Base-by-base conservation (phyloP, 1,140 invertebrate genomes). In the Drosophila nigrodunni region DNA sequence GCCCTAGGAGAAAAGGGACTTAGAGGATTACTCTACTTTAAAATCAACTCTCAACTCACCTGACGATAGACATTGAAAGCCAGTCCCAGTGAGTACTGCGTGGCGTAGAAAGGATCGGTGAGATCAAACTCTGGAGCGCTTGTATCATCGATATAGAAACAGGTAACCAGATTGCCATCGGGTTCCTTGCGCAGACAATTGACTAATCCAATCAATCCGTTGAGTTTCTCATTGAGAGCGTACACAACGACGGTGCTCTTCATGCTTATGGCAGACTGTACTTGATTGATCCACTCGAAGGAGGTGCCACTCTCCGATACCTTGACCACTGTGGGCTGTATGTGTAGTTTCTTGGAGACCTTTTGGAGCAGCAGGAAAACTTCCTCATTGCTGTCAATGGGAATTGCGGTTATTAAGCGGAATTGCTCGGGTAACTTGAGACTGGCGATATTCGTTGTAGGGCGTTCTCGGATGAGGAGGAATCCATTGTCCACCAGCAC, bases 191-290 rank as follows among this genome's bases (percentile, higher is more conserved):
- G 93, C 0, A 97, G 74, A 82, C 96, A 97, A 54, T 96, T 97
- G 0, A 95, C 94, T n/a, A 99, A 92, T 10, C 98, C 98, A 15
- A 98, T 80, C 13, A 98, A 93, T 34, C 98, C 98, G 93, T 94
- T 96, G 1, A 94, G 91, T n/a, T 92, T 91, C 66, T 95, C 95
- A 71, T 94, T 94, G 92, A 95, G 94, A 7, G 94, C 93, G 47
- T 95, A 94, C 0, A 96, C 78, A 7, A 96, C 62, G 1, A 92
- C 78, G 8, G 77, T 50, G 8, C 93, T 93, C 77, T 94, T 93
- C 72, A 95, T 94, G 1, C 13, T 52, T 6, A 95, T 79, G 9
- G 93, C 92, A 15, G 93, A 88, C 85, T 95, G 94, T n/a, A 95
- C 75, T 21, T 93, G 74, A 2, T 87, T 52, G 2, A 95, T 62